Evolutionary conservation across 2,797 vertebrate species (phyloP), one percentile per base, ranked within the genome.

Genomic region (Periophthalmus magnuspinnatus): DNA sequence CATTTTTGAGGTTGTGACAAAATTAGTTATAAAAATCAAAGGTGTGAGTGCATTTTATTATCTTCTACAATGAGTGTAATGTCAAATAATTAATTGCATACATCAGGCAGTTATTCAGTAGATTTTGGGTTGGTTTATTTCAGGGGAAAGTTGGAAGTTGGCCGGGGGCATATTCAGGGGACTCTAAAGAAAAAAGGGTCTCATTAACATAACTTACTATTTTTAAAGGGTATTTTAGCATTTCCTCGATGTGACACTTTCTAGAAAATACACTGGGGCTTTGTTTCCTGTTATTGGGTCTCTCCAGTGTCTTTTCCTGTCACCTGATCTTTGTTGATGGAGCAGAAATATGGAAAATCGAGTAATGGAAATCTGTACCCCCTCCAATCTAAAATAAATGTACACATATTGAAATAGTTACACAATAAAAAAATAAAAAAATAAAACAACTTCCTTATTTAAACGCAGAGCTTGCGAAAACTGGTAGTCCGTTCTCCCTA

Each of bases 231-330:
- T 33, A 13, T 58, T 32, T 58, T 24, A 34, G 28, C 19, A 60
- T 60, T 60, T 60, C 33, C 16, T 19, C 16, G 19, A 34, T 54
- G 41, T 60, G 34, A 65, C 59, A 72, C 55, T 60, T 63, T 76
- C 52, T 67, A 68, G 56, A 76, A 16, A 68, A 78, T 69, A 64
- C n/a, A 58, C 71, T 87, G 72, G 70, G 82, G 71, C 67, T 80
- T 83, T 77, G 67, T 87, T 90, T 92, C 90, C 90, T 91, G 91
- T 92, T 92, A 89, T 92, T 91, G 76, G 83, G 79, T 84, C 65
- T 77, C 74, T 85, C 77, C 68, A 72, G 65, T 73, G 80, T 69
- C 65, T 56, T 78, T 91, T 92, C 90, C 91, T 86, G 87, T 89
- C 83, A 86, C 86, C 88, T 86, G 85, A 91, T 78, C 75, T 77